Evolutionary conservation across 2,797 vertebrate genomes (phyloP).

Genomic region (Nannoperca obscura): DNA sequence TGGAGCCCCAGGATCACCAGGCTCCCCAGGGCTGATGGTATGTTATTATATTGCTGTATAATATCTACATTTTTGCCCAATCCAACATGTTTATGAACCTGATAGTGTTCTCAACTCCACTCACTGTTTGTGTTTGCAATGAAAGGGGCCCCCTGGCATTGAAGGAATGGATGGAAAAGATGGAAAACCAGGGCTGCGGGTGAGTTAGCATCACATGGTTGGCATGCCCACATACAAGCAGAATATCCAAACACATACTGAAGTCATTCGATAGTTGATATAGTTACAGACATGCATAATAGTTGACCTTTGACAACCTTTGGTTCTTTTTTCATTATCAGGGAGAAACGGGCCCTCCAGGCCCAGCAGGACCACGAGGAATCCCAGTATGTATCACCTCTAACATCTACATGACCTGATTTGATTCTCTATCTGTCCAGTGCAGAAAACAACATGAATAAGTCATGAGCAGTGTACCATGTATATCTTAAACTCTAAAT

Average conservation of each 20-base stretch:
- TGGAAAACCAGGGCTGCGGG: conserved; percentile 92
- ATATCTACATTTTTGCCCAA: conserved; percentile 6
- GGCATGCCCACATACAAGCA: conserved; percentile 3
- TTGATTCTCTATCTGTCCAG: not conserved
- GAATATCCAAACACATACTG: not conserved
- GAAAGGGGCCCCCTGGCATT: conserved; percentile 91
- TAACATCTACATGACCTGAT: conserved; percentile 29
- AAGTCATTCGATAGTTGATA: not conserved
- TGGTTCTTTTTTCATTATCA: conserved; percentile 63
- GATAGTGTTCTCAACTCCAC: not conserved
- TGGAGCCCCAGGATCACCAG: conserved; percentile 89
- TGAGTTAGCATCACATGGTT: conserved; percentile 67
- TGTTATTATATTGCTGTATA: conserved; percentile 1
- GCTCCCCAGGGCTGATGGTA: conserved; percentile 92
- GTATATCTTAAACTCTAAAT: not conserved
- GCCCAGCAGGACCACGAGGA: conserved; percentile 90
- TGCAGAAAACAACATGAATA: conserved; percentile 5
- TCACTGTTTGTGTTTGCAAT: conserved; percentile 28
- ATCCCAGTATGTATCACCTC: conserved; percentile 88
- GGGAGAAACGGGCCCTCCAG: conserved; percentile 90
- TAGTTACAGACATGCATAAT: conserved; percentile 8
- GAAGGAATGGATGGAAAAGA: conserved; percentile 95
- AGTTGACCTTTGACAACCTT: conserved; percentile 47
- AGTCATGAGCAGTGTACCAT: not conserved
- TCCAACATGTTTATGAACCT: conserved; percentile 9